These are phyloP conservation scores for Acronicta alni DNA, from an alignment of 2,888 invertebrate species.

Conservation along the genomic window DNA sequence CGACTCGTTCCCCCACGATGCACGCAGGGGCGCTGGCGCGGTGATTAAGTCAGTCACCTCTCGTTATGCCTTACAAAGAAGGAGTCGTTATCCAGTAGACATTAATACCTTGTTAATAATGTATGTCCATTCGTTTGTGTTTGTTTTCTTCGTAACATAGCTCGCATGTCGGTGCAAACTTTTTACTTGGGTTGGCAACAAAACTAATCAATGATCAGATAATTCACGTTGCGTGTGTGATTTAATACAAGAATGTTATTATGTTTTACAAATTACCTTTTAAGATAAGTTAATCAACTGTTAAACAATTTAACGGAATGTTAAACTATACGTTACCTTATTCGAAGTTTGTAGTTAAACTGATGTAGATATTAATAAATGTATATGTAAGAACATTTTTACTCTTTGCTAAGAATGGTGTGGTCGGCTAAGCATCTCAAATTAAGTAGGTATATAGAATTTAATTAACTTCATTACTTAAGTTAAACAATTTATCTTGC, in stretches of 20 bases:
- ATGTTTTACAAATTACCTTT: conserved; percentile 8
- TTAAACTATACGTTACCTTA: background rate
- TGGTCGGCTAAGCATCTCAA: background rate
- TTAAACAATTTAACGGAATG: background rate
- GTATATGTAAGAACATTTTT: background rate
- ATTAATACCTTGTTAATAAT: conserved; percentile 45
- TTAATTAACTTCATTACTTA: background rate
- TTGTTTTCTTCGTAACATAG: conserved; percentile 21
- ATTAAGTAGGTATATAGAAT: background rate
- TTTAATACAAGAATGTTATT: conserved; percentile 12
- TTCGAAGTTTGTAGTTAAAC: no score
- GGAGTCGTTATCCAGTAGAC: conserved; percentile 23
- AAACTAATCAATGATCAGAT: conserved; percentile 15
- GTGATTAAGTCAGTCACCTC: conserved; percentile 46
- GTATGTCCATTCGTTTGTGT: conserved; percentile 22
- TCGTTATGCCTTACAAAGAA: conserved; percentile 33
- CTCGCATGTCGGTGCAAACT: conserved; percentile 25
- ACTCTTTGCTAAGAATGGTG: no score
- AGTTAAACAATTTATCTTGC: background rate
- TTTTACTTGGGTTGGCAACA: conserved; percentile 35
- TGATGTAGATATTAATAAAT: background rate
- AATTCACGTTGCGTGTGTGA: conserved; percentile 18
- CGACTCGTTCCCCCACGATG: conserved; percentile 33
- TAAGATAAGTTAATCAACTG: conserved; percentile 4
- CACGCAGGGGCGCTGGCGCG: conserved; percentile 29